Evolutionary conservation across 37 sponge, comb jelly and placozoan genomes (phyloP), one percentile per base, ranked within the genome.

Genomic region (Agelas oroides): DNA sequence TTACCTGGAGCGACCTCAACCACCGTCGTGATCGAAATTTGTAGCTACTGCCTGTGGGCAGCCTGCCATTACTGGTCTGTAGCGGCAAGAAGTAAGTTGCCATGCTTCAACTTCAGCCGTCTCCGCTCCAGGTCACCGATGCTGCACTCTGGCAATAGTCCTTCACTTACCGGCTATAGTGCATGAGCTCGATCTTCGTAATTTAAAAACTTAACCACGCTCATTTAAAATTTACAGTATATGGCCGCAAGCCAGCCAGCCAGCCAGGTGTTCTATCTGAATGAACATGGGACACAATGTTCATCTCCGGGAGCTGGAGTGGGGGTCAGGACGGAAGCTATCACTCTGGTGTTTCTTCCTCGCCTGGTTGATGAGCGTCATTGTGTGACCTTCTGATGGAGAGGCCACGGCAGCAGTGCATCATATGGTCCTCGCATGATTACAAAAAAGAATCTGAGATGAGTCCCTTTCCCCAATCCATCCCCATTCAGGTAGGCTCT

Each of bases 271-370:
- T 18, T 87, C 84, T 46, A 69, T 34, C 24, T 73, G 32, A 16
- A 87, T 83, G 59, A 92, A 92, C 75, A 64, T 77, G 6, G 93
- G 93, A 40, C 93, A 92, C 93, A 36, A 92, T 83, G 75, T 92
- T 92, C 93, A 92, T 92, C 60, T 92, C 56, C 14, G 94, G 94
- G 16, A 79, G 66, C 61, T 93, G 94, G 60, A 93, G 88, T 79
- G 87, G 81, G 88, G 58, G 46, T 91, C 92, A 46, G 92, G 92
- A 16, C 84, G 54, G 33, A 91, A 91, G n/a, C 59, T 79, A 57
- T 91, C 92, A 15, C 56, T 67, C 39, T 77, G 54, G 60, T 87
- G 77, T 30, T 59, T 69, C 62, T 73, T 67, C 25, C 66, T 73
- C 0, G 46, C 13, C 60, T 91, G 92, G 55, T 87, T 83, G 40